A percentile compares a stretch with the other conserved stretches of the same genome.
phyloP scores from a whole-genome alignment of 1,140 invertebrate species.

The Trypoxylus dichotomus region DNA sequence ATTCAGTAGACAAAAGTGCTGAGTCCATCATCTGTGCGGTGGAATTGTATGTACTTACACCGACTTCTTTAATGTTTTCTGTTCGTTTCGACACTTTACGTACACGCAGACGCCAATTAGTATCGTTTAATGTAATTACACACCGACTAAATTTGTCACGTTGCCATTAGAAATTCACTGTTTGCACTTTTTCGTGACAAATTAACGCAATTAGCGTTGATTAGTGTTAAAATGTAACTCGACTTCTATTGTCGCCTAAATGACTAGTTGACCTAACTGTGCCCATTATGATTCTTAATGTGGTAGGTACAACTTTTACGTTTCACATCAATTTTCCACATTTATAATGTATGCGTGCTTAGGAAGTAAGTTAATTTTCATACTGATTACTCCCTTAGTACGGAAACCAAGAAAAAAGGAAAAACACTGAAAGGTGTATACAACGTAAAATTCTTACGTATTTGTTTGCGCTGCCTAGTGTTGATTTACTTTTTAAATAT shows the following conservation, averaged over 20 bases:
- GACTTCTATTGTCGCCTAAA: conserved; percentile 16
- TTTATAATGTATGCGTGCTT: background rate
- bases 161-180: conserved; percentile 25
- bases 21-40: background rate
- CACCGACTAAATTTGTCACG: conserved; percentile 21
- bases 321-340: background rate
- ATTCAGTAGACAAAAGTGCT: background rate
- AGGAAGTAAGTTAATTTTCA: background rate
- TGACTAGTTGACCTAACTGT: conserved; percentile 18
- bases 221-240: conserved; percentile 22
- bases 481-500: no score
- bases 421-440: no score
- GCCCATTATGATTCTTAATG: background rate
- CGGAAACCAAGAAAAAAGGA: background rate
- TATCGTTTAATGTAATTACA: conserved; percentile 25
- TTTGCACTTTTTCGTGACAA: conserved; percentile 25
- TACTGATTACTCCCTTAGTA: background rate
- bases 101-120: conserved; percentile 18
- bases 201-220: conserved; percentile 25
- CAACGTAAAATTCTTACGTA: no score
- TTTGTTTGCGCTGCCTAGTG: no score
- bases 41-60: background rate
- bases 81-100: conserved; percentile 18
- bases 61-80: conserved; percentile 17
- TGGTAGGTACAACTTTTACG: background rate